Evolutionary conservation across 1,140 invertebrate genomes (phyloP).

Genomic region (Centruroides sculpturatus): DNA sequence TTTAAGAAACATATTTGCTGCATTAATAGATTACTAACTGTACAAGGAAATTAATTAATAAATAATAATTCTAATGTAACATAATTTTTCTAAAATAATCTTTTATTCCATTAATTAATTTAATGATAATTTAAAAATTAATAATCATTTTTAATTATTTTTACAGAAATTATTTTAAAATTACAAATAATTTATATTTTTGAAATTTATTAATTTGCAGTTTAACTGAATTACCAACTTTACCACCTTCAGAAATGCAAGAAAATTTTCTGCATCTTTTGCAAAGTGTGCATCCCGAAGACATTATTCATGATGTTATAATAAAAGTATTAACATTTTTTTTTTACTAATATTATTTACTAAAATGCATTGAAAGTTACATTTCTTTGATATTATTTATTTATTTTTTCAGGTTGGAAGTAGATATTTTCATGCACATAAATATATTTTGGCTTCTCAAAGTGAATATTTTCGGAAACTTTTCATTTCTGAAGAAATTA

Average conservation of each 20-base stretch:
- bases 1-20: too few relatives aligned
- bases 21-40: too few relatives aligned
- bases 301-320: conserved; percentile 49
- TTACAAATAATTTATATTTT: too few relatives aligned
- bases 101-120: too few relatives aligned
- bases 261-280: conserved; percentile 40
- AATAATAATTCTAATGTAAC: too few relatives aligned
- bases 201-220: conserved; percentile 18
- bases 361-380: background rate
- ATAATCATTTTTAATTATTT: too few relatives aligned
- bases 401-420: conserved; percentile 31
- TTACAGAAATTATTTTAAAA: too few relatives aligned
- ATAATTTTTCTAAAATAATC: too few relatives aligned
- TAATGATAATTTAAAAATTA: too few relatives aligned
- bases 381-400: background rate
- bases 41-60: too few relatives aligned
- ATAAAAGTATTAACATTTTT: conserved; percentile 34
- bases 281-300: conserved; percentile 39
- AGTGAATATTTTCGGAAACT: conserved; percentile 38
- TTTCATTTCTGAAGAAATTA: conserved; percentile 2
- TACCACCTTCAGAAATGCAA: conserved; percentile 33
- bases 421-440: conserved; percentile 43
- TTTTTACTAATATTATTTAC: background rate
- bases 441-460: conserved; percentile 48
- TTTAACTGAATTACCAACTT: conserved; percentile 37